Conservation (phyloP, 2,888 invertebrate species). For the Epirrhoe tristata region DNA sequence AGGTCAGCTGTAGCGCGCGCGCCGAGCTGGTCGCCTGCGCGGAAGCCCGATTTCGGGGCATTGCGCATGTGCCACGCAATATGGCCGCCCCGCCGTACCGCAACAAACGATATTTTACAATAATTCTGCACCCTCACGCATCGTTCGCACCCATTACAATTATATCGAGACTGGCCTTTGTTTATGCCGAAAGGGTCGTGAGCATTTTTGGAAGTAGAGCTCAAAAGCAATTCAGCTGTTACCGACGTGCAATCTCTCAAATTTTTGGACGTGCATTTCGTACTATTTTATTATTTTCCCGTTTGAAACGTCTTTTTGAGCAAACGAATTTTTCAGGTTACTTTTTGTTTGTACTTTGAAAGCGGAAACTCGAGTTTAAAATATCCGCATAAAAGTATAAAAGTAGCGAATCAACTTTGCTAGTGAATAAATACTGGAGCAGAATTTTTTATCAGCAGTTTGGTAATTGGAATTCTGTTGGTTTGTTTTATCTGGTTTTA, state of each 20-base stretch:
- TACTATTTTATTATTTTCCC: conserved; percentile 15
- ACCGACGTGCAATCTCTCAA: conserved; percentile 13
- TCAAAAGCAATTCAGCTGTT: conserved; percentile 14
- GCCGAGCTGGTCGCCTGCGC: conserved; percentile 34
- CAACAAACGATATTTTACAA: conserved; percentile 33
- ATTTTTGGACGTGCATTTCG: conserved; percentile 7
- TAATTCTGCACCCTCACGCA: conserved; percentile 35
- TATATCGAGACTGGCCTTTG: conserved; percentile 30
- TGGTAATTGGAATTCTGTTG: background rate
- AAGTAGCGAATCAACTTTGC: conserved; percentile 7
- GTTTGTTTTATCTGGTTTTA: background rate
- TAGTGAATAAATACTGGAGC: conserved; percentile 14
- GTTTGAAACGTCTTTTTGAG: conserved; percentile 24
- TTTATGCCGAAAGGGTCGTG: conserved; percentile 29
- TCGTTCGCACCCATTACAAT: conserved; percentile 36
- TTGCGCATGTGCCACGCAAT: conserved; percentile 35
- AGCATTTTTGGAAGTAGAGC: conserved; percentile 18
- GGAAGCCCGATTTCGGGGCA: conserved; percentile 15
- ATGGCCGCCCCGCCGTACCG: conserved; percentile 18
- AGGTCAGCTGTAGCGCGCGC: conserved; percentile 28
- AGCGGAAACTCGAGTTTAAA: conserved; percentile 17
- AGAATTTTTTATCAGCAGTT: background rate
- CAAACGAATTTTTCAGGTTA: conserved; percentile 12
- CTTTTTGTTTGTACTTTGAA: conserved; percentile 18
- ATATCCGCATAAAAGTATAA: conserved; percentile 16